A percentile compares a stretch with the other conserved stretches of the same genome.
These are phyloP conservation scores for Phymanthus crucifer DNA, from an alignment of 92 coral and sea anemone species.

Conservation along the genomic window DNA sequence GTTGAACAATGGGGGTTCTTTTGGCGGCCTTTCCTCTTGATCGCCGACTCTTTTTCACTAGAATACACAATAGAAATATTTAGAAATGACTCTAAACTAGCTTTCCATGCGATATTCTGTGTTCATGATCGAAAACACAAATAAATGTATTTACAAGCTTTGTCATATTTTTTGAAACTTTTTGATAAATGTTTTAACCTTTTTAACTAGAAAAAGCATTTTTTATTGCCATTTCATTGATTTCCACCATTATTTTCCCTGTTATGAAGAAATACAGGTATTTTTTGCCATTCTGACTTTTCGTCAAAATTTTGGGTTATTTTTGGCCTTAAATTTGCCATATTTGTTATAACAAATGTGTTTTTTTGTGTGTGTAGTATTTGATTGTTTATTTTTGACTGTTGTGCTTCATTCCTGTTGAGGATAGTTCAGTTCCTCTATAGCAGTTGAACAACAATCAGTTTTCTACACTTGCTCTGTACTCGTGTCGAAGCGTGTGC, in stretches of 20 bases:
- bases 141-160: neutral
- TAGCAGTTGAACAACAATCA: no score
- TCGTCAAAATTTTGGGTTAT: neutral
- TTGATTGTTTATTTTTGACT: neutral
- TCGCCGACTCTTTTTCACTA: neutral
- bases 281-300: neutral
- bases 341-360: neutral
- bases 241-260: neutral
- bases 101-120: neutral
- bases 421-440: slow-evolving; percentile 18
- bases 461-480: slow-evolving; percentile 49
- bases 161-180: neutral
- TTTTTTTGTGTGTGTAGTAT: neutral
- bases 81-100: neutral
- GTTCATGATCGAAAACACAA: neutral
- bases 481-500: slow-evolving; percentile 82
- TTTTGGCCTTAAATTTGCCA: neutral
- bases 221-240: neutral
- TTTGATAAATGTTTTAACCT: neutral
- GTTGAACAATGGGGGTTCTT: neutral
- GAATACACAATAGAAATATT: neutral
- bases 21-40: neutral
- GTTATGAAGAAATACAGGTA: no score
- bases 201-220: neutral
- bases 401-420: neutral